Base-by-base conservation (phyloP, 1,140 invertebrate genomes). In the Macrostomum lignano region DNA sequence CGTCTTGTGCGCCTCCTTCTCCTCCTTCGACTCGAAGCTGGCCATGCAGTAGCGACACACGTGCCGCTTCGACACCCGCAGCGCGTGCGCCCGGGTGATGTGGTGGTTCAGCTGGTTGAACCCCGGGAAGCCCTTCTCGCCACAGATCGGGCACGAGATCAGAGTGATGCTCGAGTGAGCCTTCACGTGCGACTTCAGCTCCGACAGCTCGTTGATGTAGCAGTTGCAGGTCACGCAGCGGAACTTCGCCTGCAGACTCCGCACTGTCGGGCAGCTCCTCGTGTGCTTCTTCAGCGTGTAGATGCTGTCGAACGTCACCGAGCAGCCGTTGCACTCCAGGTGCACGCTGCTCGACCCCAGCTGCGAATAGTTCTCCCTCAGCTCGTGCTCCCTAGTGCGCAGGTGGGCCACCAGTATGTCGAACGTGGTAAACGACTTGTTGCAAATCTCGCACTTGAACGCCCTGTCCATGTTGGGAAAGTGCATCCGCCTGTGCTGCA, bases 401-500 rank as follows among this genome's bases (percentile, higher is more conserved):
- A 28, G 19, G 19, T 28, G 26, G 19, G 26, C 26, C 9, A 28
- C 7, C 15, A 15, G 19, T 7, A 28, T 28, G 19, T 28, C 26
- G 9, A 15, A 17, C 7, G 26, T 15, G 19, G 15, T 28, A 28
- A 28, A 28, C 5, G 26, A 28, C 19, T 28, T 28, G 19, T 17
- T 28, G 9, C 26, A 28, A 3, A 17, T 28, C 19, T 28, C 26
- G 19, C 34, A 38, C 10, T 10, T 10, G 15, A 21, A 38, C 5
- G 25, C 15, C 15, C 26, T 37, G 9, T 13, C 17, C n/a, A 21
- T 20, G 3, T 33, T 24, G 19, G 19, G 15, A n/a, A n/a, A n/a
- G 24, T 38, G 37, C 24, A 17, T 37, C 5, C 23, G 21, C 15
- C 23, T 31, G 25, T 45, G 44, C 22, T 13, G 19, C 13, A 15